These are phyloP conservation scores for Cartodere bifasciata DNA, from an alignment of 2,888 invertebrate species.

Conservation along the genomic window DNA sequence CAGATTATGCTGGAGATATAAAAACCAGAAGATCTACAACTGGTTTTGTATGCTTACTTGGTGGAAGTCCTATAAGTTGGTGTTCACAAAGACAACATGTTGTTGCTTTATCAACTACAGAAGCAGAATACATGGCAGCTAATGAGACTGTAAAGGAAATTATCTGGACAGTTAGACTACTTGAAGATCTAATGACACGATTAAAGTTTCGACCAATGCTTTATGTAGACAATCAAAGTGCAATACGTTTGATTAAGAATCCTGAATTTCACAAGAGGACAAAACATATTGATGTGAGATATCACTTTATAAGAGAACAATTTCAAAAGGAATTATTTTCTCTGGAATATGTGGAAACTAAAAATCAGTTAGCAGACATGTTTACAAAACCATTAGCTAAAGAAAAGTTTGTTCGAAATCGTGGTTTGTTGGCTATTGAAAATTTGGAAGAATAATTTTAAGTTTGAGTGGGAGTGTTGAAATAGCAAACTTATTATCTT, in stretches of 20 bases:
- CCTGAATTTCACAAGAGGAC: conserved; percentile 8
- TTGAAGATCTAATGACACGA: conserved; percentile 4
- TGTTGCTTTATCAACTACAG: conserved; percentile 22
- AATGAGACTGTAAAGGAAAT: conserved; percentile 19
- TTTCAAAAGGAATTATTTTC: not conserved
- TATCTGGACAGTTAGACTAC: conserved; percentile 14
- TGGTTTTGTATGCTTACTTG: conserved; percentile 18
- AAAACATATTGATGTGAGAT: conserved; percentile 9
- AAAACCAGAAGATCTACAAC: conserved; percentile 19
- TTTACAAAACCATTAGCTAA: conserved; percentile 8
- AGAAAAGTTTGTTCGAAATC: not conserved
- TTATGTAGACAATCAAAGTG: conserved; percentile 8
- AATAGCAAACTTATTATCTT: too few relatives aligned
- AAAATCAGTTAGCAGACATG: conserved; percentile 8
- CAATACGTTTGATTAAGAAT: conserved; percentile 6
- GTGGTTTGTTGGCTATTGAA: conserved; percentile 4
- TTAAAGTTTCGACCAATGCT: conserved; percentile 1
- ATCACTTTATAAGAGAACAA: conserved; percentile 8
- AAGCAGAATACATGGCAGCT: conserved; percentile 24
- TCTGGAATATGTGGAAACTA: conserved; percentile 3
- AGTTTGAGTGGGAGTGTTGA: too few relatives aligned
- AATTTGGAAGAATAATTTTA: too few relatives aligned
- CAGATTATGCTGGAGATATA: conserved; percentile 19
- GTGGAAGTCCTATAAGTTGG: conserved; percentile 22
- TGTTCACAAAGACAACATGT: conserved; percentile 17